Evolutionary conservation across 2,113 vertebrate genomes (phyloP), one percentile per base, ranked within the genome.

Genomic region (Vimba vimba): DNA sequence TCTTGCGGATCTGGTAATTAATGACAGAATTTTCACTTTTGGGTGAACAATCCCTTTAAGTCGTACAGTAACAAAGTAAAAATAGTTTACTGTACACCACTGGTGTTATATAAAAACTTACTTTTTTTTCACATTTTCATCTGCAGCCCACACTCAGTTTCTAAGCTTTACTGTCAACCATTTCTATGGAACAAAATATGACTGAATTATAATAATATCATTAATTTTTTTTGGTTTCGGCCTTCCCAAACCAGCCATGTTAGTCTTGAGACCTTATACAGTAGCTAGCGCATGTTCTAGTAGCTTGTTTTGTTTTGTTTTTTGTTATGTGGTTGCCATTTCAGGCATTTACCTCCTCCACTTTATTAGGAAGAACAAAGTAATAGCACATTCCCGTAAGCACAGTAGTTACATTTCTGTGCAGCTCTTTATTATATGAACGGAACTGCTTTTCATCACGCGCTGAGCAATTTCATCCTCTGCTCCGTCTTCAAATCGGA

Each of bases 341-440:
- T 50, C 60, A 30, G n/a, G 2, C 5, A 43, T 39, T 9, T 45
- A 45, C 36, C 55, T 62, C 19, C 64, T 33, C 80, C 25, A 68
- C 80, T 52, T 69, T 19, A 82, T 82, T 15, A 33, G 23, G 62
- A 52, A 69, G 15, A 30, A 21, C 62, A 55, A 82, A 82, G 60
- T 82, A 82, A 71, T 82, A 17, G 47, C 66, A 33, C 64, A 50
- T 81, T 64, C 39, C 39, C n/a, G 1, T 66, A 19, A 66, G 19
- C 13, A 82, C 47, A 7, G 27, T n/a, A 50, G 45, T 71, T 71
- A 39, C 47, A 55, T 71, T 82, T 82, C 27, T 69, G 59, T 45
- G 27, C 47, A 50, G 45, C 19, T 23, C 45, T 33, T 69, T 47
- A 17, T 43, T 66, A 66, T 47, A 30, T 4, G 59, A 71, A 82